These are phyloP conservation scores for Dendroctonus ponderosae DNA, from an alignment of 1,140 invertebrate genomes.

Conservation along the genomic window DNA sequence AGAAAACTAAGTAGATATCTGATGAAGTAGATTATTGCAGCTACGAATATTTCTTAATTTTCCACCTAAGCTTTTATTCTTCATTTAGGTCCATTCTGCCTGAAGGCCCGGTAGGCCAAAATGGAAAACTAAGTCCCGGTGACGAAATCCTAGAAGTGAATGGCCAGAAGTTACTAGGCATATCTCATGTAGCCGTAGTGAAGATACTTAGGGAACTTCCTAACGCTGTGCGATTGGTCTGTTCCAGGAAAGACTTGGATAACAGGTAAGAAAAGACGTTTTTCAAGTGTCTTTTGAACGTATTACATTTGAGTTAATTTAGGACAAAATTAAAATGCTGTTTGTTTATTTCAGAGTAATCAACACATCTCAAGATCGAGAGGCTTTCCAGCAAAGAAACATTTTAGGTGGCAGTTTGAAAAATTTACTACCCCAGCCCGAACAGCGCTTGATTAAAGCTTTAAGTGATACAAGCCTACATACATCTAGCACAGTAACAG, in stretches of 20 bases:
- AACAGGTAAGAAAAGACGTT: constrained; percentile 39
- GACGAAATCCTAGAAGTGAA: constrained; percentile 92
- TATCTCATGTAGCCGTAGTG: constrained; percentile 87
- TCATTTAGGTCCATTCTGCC: constrained; percentile 70
- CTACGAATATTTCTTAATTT: no score
- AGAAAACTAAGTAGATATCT: no score
- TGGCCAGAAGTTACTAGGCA: constrained; percentile 78
- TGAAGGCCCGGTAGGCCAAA: constrained; percentile 83
- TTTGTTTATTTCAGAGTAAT: constrained; percentile 55
- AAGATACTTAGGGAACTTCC: constrained; percentile 86
- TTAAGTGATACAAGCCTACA: constrained; percentile 84
- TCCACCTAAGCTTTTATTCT: no score
- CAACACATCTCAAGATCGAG: constrained; percentile 72
- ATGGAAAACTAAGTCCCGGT: constrained; percentile 75
- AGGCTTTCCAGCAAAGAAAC: constrained; percentile 73
- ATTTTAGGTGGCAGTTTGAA: constrained; percentile 67
- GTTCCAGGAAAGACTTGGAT: constrained; percentile 65
- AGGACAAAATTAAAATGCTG: not conserved
- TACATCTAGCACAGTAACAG: constrained; percentile 69
- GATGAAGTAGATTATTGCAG: no score
- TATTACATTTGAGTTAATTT: not conserved
- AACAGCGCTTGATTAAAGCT: constrained; percentile 70
- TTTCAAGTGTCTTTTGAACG: no score
- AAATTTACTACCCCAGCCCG: constrained; percentile 46
- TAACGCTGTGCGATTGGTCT: constrained; percentile 77